These are phyloP conservation scores for Cataglyphis livida DNA, from an alignment of 2,888 invertebrate species.

Conservation along the genomic window DNA sequence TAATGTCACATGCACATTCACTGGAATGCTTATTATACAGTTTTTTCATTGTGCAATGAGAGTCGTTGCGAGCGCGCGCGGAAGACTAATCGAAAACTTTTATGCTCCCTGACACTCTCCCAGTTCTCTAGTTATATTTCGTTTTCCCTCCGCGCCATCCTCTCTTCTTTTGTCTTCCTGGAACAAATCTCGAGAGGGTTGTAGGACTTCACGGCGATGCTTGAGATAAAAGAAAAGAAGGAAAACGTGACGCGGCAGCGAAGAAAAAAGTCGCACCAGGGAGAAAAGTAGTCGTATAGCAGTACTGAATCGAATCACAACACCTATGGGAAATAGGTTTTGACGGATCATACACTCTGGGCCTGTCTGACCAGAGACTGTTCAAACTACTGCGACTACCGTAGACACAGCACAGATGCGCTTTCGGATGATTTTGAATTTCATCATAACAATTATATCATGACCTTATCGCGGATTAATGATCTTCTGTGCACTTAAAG, in stretches of 20 bases:
- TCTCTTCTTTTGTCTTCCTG: conserved; percentile 10
- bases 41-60: conserved; percentile 38
- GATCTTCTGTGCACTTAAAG: not conserved
- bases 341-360: conserved; percentile 77
- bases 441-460: not conserved
- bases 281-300: conserved; percentile 21
- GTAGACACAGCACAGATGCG: conserved; percentile 2
- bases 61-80: not conserved
- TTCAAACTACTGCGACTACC: conserved; percentile 50
- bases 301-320: conserved; percentile 82
- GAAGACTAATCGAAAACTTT: conserved; percentile 61
- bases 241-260: conserved; percentile 1
- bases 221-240: conserved; percentile 45
- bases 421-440: not conserved
- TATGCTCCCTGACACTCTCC: conserved; percentile 25
- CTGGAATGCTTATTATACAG: conserved; percentile 24
- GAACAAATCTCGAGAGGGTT: conserved; percentile 75
- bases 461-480: not conserved
- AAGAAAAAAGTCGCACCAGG: conserved; percentile 32
- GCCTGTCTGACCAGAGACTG: conserved; percentile 67
- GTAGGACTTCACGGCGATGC: conserved; percentile 64
- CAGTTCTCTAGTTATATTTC: conserved; percentile 34
- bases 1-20: not conserved
- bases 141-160: conserved; percentile 27
- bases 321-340: conserved; percentile 84